Conservation (phyloP, 1,140 invertebrate species). For the Drosophila melanica region DNA sequence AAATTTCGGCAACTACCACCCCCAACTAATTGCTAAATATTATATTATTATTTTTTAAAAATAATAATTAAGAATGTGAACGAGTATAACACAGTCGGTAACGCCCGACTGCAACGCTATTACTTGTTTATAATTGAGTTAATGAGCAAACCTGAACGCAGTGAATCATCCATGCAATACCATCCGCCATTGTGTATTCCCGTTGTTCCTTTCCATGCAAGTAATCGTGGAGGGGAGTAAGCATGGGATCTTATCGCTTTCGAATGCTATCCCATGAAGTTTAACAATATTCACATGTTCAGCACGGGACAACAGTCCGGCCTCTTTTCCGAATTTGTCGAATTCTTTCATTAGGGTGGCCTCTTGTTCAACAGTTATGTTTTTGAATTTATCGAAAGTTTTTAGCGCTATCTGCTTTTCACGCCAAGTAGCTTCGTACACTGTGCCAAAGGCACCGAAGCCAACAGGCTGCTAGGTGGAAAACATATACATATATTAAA, state of each 20-base stretch:
- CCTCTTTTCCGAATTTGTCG: background rate
- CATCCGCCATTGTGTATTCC: background rate
- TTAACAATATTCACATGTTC: background rate
- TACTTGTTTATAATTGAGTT: background rate
- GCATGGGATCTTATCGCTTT: background rate
- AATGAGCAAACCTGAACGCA: slow-evolving; percentile 5
- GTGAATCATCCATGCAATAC: slow-evolving; percentile 5
- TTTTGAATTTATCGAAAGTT: background rate
- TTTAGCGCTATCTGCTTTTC: background rate
- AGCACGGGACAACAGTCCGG: background rate
- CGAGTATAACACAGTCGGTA: no score
- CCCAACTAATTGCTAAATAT: no score
- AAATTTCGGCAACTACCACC: no score
- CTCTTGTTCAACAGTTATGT: no score
- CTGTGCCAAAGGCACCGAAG: background rate
- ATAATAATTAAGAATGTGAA: no score
- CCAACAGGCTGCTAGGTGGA: background rate
- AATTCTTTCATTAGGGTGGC: no score
- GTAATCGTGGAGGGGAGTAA: slow-evolving; percentile 1
- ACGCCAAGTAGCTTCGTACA: background rate
- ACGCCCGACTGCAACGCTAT: no score
- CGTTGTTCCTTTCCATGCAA: background rate
- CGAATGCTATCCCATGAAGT: background rate
- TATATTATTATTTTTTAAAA: no score
- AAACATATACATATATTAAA: no score